A percentile compares a stretch with the other conserved stretches of the same genome.
Conservation (phyloP, 2,797 vertebrate genomes). For the Leuciscus waleckii region DNA sequence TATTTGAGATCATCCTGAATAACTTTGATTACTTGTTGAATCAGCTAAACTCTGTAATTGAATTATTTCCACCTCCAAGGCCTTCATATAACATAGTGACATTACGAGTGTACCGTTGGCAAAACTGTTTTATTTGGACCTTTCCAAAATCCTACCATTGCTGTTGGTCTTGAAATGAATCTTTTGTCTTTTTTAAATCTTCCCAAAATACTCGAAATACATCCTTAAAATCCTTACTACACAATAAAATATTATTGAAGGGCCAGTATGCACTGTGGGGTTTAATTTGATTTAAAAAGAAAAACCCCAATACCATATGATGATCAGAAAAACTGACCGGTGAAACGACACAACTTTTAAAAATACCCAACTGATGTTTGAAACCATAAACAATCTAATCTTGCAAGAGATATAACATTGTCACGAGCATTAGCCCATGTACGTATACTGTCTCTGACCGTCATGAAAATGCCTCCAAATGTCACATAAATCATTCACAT, state of each 20-base stretch:
- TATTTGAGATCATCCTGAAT: not conserved
- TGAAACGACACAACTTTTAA: not conserved
- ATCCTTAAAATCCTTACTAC: not conserved
- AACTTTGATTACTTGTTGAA: not conserved
- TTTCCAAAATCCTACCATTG: not conserved
- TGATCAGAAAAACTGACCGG: not conserved
- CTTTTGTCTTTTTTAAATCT: not conserved
- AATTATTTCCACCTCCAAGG: not conserved
- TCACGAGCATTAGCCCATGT: not conserved
- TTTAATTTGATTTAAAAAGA: not conserved
- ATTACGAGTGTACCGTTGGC: not conserved
- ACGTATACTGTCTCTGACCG: not conserved
- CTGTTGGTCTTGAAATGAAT: not conserved
- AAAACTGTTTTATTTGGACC: not conserved
- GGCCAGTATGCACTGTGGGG: not conserved
- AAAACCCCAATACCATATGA: not conserved
- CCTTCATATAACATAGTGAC: not conserved
- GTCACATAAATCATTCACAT: not conserved
- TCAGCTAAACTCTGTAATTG: not conserved
- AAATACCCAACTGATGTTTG: constrained; percentile 11
- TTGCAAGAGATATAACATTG: not conserved
- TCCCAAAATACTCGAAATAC: not conserved
- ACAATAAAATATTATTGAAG: not conserved
- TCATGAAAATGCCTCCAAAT: not conserved
- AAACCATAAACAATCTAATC: not conserved